Percentiles rank a stretch among this genome's conserved stretches.
Conservation (phyloP, 1,140 invertebrate genomes). For the Drosophila kanapiae region DNA sequence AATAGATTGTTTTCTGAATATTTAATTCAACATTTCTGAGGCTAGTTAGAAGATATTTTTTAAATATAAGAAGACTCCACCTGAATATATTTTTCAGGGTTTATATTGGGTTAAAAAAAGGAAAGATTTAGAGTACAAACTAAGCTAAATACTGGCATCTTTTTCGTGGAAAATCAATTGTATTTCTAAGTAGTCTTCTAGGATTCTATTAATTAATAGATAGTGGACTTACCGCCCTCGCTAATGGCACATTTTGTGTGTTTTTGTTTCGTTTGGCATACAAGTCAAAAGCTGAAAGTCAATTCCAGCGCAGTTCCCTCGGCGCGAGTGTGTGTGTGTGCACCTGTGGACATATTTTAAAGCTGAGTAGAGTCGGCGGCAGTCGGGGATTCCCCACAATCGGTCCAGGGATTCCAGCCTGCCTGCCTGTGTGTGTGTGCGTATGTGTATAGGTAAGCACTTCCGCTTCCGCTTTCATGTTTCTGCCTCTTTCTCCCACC, state of each 20-base stretch:
- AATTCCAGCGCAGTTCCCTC: conserved; percentile 61
- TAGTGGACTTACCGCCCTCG: conserved; percentile 30
- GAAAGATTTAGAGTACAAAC: too few relatives aligned
- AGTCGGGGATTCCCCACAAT: conserved; percentile 7
- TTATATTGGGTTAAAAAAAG: too few relatives aligned
- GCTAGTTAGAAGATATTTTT: too few relatives aligned
- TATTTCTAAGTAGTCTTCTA: background rate
- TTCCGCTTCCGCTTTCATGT: conserved; percentile 79
- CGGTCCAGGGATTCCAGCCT: background rate
- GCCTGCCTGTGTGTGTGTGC: conserved; percentile 3
- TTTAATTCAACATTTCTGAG: too few relatives aligned
- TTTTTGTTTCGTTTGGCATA: conserved; percentile 65
- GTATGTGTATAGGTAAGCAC: conserved; percentile 66
- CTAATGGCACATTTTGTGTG: conserved; percentile 42
- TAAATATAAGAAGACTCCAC: too few relatives aligned
- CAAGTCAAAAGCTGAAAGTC: conserved; percentile 78
- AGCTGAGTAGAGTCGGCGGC: conserved; percentile 46
- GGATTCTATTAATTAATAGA: background rate
- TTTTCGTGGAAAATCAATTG: background rate
- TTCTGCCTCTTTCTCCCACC: conserved; percentile 40
- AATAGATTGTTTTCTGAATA: background rate
- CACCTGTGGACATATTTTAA: conserved; percentile 80
- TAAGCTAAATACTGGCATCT: too few relatives aligned
- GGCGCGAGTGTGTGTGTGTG: conserved; percentile 32
- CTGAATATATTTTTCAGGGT: too few relatives aligned